Conservation (phyloP, 2,888 invertebrate species). For the Griposia aprilina region DNA sequence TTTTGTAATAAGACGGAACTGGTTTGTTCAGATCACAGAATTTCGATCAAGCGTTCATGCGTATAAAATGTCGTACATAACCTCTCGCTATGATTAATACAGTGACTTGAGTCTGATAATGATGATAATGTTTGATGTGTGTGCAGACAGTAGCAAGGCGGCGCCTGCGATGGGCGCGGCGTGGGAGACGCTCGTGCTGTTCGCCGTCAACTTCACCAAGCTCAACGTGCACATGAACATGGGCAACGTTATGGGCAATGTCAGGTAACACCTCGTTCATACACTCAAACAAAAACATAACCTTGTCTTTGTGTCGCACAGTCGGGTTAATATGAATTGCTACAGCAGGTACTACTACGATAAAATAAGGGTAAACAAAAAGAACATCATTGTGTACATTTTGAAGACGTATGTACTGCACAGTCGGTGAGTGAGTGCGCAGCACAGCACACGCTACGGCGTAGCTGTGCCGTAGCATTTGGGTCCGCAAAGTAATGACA, state of each 20-base stretch:
- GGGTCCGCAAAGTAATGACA: no score
- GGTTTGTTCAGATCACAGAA: not conserved
- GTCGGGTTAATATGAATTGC: no score
- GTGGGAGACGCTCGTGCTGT: conserved; percentile 99
- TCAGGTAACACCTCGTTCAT: conserved; percentile 91
- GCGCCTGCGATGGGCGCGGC: conserved; percentile 89
- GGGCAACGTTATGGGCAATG: conserved; percentile 99
- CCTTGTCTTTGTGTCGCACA: no score
- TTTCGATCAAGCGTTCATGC: not conserved
- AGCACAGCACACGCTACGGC: no score
- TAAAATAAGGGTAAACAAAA: no score
- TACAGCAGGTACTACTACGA: no score
- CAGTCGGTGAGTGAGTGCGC: no score
- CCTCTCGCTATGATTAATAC: not conserved
- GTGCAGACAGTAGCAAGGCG: conserved; percentile 59
- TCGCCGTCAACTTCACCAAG: conserved; percentile 98
- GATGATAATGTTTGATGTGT: not conserved
- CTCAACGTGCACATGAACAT: conserved; percentile 99
- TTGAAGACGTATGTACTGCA: no score
- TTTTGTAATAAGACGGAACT: no score
- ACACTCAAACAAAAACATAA: no score
- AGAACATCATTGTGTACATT: no score
- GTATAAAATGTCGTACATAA: not conserved
- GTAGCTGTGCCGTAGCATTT: no score
- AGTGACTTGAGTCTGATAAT: not conserved